Evolutionary conservation across 2,797 vertebrate genomes (phyloP).

Genomic region (Hippocampus kuda): DNA sequence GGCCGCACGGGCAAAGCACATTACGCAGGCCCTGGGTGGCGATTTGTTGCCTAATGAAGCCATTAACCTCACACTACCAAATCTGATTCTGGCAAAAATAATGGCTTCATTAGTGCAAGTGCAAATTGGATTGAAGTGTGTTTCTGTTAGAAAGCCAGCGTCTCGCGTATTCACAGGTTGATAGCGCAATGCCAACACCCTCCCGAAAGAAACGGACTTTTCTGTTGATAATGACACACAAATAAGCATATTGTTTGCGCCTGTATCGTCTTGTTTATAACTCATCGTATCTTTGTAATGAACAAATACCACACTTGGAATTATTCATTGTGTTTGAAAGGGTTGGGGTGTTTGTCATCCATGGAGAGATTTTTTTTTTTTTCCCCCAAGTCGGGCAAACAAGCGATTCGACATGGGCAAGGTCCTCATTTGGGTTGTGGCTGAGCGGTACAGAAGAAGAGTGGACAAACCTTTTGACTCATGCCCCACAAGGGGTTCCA

Average conservation of each 20-base stretch:
- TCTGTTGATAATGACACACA: background rate
- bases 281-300: background rate
- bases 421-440: no score
- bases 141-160: background rate
- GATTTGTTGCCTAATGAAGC: constrained; percentile 68
- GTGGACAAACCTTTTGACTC: no score
- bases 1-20: constrained; percentile 39
- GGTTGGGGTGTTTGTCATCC: background rate
- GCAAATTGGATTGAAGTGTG: constrained; percentile 4
- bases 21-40: constrained; percentile 53
- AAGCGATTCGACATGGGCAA: no score
- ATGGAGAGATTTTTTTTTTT: background rate
- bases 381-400: no score
- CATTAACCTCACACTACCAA: constrained; percentile 69
- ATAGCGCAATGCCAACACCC: constrained; percentile 15
- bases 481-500: no score
- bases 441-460: no score
- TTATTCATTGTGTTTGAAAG: background rate
- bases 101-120: constrained; percentile 57
- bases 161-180: background rate
- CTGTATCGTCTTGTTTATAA: background rate
- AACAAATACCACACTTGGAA: background rate
- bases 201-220: constrained; percentile 18
- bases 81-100: constrained; percentile 62
- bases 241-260: background rate